phyloP scores from a whole-genome alignment of 2,113 vertebrate genomes.

The Bufo bufo region DNA sequence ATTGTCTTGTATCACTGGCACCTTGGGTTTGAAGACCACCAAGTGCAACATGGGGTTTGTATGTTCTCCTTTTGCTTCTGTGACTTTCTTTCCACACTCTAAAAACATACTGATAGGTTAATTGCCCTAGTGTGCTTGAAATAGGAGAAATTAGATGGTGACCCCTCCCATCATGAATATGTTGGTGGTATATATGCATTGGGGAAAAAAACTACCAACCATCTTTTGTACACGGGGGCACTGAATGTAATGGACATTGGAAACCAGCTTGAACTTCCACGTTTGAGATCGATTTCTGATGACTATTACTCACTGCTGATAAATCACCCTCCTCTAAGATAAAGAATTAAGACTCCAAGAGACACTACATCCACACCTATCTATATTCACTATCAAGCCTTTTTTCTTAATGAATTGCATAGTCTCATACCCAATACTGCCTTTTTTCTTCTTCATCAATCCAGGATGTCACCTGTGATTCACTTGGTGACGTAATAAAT shows the following conservation, averaged over 20 bases:
- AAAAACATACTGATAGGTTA: no score
- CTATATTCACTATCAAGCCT: neutral
- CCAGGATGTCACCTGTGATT: conserved; percentile 10
- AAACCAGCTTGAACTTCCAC: neutral
- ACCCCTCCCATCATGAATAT: neutral
- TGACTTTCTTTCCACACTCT: no score
- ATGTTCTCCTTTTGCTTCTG: no score
- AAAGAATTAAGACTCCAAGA: conserved; percentile 11
- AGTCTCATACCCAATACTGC: neutral
- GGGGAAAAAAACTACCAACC: neutral
- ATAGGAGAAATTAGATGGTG: neutral
- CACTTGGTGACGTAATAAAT: conserved; percentile 6
- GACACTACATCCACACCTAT: neutral
- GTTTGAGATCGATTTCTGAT: neutral
- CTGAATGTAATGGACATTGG: neutral
- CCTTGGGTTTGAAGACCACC: no score
- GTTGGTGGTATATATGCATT: neutral
- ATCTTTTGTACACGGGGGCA: neutral
- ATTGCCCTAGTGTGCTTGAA: neutral
- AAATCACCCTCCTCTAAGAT: neutral
- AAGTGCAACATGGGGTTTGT: no score
- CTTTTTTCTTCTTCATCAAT: conserved; percentile 6
- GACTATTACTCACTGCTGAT: neutral
- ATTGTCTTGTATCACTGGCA: no score
- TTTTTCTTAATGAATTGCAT: neutral